Base-by-base conservation (phyloP, 1,140 invertebrate species). In the Bactericera cockerelli region DNA sequence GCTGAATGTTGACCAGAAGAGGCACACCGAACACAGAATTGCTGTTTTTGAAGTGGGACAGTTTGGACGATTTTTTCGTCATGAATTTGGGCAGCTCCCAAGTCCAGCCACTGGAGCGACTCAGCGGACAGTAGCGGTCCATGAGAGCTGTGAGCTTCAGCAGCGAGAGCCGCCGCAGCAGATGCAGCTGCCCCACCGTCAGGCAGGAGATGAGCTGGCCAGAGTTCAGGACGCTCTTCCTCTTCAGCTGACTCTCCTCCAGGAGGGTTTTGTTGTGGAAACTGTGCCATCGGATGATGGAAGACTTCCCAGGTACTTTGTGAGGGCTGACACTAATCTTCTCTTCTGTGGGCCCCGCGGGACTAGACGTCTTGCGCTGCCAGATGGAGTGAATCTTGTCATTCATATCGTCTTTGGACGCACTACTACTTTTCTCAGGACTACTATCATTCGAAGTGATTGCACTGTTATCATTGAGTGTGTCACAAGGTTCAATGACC, bases 71-170 rank as follows among this genome's bases (percentile, higher is more conserved):
- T 70, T 92, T 90, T n/a, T 49, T 63, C 63, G 88, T 81, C 62
- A 94, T 92, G 65, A 95, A 85, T 68, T 93, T 92, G 0, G 90
- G 89, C 49, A 95, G 70, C 65, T 89, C 87, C 89, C 88, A 92
- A 68, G 89, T 92, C 89, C 91, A 95, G 1, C 89, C 88, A 0
- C 84, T 87, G 0, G 85, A 86, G 26, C 86, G 82, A 72, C 90
- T 90, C 0, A 86, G 83, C 0, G 91, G 90, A 65, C 89, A 93
- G 69, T 93, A 89, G 57, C 87, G 81, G 72, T 96, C 93, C 86
- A 95, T 93, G 64, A 89, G 82, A 0, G 89, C 87, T 0, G 91
- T 94, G 1, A 95, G 72, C 62, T 89, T 88, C 14, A 95, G 76
- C 19, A 94, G 72, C 0, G 89, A 89, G 49, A 93, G 71, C 71